Percentiles rank a stretch among this genome's conserved stretches.
These are phyloP conservation scores for Plutella xylostella DNA, from an alignment of 2,888 invertebrate genomes.

Conservation along the genomic window DNA sequence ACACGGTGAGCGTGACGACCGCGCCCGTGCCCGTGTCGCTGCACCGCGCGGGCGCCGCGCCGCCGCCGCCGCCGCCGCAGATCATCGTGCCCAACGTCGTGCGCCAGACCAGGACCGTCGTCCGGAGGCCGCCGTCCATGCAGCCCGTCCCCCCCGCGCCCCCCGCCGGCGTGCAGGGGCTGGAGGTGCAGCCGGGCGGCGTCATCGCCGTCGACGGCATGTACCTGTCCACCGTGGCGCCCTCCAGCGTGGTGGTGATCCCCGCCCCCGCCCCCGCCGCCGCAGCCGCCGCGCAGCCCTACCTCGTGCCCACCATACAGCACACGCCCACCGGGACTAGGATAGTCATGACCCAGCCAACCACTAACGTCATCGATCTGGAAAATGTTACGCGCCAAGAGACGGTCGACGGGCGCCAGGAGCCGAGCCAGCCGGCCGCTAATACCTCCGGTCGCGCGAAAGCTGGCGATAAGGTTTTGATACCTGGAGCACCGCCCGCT, in stretches of 20 bases:
- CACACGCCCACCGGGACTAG: too few species aligned
- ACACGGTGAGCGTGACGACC: background rate
- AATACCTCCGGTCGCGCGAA: background rate
- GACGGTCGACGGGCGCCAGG: background rate
- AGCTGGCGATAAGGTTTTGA: background rate
- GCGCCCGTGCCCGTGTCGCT: slow-evolving; percentile 7
- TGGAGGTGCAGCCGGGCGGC: background rate
- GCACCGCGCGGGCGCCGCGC: slow-evolving; percentile 7
- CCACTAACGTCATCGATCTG: too few species aligned
- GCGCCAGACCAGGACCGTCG: background rate
- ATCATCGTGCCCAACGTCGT: background rate
- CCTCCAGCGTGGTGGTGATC: too few species aligned
- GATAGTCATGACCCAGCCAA: too few species aligned
- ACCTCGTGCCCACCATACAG: too few species aligned
- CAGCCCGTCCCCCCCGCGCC: too few species aligned
- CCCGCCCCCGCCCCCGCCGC: background rate
- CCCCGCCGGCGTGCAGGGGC: background rate
- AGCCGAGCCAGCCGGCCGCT: background rate
- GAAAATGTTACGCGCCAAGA: background rate
- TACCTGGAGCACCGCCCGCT: background rate
- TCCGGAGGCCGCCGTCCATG: background rate
- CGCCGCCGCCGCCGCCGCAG: background rate
- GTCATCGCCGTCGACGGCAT: background rate
- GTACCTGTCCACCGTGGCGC: too few species aligned
- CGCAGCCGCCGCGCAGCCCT: background rate